Conservation (phyloP, 2,113 vertebrate species). For the Saiga tatarica region DNA sequence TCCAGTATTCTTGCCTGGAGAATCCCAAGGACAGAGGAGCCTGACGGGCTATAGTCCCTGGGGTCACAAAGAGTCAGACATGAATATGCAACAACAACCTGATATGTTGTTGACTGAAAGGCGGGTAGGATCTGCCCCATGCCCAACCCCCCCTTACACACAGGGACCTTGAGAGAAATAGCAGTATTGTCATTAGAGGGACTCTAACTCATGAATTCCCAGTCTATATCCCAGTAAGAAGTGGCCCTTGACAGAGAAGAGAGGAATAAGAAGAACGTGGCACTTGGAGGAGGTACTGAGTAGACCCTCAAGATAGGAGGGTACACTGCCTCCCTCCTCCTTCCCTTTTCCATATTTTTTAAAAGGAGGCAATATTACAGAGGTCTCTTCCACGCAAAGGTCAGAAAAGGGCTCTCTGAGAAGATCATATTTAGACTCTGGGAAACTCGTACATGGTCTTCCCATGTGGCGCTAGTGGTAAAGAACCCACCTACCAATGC, state of each 20-base stretch:
- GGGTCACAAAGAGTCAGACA: neutral
- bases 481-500: neutral
- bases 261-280: neutral
- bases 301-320: neutral
- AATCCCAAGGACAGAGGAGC: neutral
- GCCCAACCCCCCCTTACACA: neutral
- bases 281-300: neutral
- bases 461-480: neutral
- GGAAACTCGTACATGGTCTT: neutral
- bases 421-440: neutral
- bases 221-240: neutral
- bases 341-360: neutral
- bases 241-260: neutral
- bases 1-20: neutral
- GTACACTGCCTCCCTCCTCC: neutral
- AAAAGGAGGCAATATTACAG: neutral
- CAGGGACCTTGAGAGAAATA: neutral
- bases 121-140: neutral
- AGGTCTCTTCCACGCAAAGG: neutral
- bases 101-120: neutral
- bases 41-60: neutral
- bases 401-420: neutral
- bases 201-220: neutral
- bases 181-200: accelerated
- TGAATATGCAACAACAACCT: neutral